These are phyloP conservation scores for Aphodius granarius DNA, from an alignment of 2,888 invertebrate genomes.

Conservation along the genomic window DNA sequence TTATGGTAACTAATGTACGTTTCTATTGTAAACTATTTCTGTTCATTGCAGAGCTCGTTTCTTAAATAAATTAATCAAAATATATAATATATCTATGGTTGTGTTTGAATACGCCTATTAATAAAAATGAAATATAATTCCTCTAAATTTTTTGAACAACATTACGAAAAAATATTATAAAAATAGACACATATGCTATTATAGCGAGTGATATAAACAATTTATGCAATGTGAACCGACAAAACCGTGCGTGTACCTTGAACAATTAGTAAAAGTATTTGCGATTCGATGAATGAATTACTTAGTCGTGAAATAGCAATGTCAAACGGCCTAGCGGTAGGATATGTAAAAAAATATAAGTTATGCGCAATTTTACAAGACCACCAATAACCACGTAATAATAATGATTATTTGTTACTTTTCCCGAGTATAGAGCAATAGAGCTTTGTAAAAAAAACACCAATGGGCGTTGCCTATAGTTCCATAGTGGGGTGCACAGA, in stretches of 20 bases:
- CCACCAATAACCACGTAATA: background rate
- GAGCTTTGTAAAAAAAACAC: background rate
- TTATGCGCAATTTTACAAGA: background rate
- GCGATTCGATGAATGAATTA: background rate
- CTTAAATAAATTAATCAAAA: no score
- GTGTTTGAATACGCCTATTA: no score
- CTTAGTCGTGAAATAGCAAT: background rate
- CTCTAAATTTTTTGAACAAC: no score
- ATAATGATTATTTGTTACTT: background rate
- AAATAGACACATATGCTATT: no score
- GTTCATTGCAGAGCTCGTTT: no score
- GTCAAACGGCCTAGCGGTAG: background rate
- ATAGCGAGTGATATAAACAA: no score
- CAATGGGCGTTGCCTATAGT: background rate
- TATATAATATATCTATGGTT: no score
- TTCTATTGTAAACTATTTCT: no score
- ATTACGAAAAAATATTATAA: no score
- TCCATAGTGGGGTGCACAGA: conserved; percentile 1
- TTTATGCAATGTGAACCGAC: background rate
- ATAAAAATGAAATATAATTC: no score
- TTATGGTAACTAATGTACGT: no score
- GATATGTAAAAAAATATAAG: background rate
- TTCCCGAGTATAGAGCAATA: background rate
- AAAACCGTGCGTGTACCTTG: background rate
- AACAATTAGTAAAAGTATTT: background rate